Evolutionary conservation across 2,797 vertebrate species (phyloP), one percentile per base, ranked within the genome.

Genomic region (Margarornis squamiger): DNA sequence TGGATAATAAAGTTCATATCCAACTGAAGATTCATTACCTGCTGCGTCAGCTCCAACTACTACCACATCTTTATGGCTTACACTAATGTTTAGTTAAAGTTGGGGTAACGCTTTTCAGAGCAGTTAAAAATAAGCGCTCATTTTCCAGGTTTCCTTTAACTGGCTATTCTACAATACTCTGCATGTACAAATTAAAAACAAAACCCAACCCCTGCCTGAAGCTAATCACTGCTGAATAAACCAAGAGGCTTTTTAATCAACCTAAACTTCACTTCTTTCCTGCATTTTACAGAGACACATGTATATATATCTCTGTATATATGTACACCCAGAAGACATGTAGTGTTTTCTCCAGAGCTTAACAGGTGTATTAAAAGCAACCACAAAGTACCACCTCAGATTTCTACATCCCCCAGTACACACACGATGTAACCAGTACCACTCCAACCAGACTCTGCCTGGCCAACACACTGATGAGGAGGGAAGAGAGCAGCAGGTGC

Each of bases 11-110:
- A 96, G 95, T 93, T 95, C 95, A 92, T 57, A 88, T 66, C 89
- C 88, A 88, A 66, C n/a, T 73, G 85, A 93, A 96, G 96, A 97
- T 97, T 96, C 93, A 96, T 94, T 93, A 96, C 96, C 93, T 95
- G 92, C 93, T 92, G 85, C 1, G 43, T 93, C 77, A 80, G 19
- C 80, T 91, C 82, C 83, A 74, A 87, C 93, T 95, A 86, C 74
- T 59, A 54, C 77, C 86, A 80, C 72, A 62, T 93, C 84, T 92
- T 91, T 96, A 78, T 27, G 72, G 88, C 59, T 91, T 79, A 62
- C 57, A 88, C 49, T 85, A 45, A 54, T 45, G 70, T 49, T 88
- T 79, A 90, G 86, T 91, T 94, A 90, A 95, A 95, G 75, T 62
- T 84, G 87, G 95, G 93, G 86, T 65, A 88, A 86, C 45, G 15